Base-by-base conservation (phyloP, 2,113 vertebrate genomes). In the Tenebrosternarchus preto region DNA sequence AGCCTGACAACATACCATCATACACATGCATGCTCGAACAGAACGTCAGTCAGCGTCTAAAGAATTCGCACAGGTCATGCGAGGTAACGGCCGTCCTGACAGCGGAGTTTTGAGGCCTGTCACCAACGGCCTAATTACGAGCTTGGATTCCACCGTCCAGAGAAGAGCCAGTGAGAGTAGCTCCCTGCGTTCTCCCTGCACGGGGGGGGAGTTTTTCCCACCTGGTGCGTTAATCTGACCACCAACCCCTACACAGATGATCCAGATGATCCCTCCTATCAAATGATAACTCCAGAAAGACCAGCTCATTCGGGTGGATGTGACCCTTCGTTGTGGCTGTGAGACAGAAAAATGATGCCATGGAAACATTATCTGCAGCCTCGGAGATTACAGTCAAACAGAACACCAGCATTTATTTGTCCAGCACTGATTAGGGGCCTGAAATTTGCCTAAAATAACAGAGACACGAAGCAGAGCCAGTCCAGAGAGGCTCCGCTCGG, bases 391-490 rank as follows among this genome's bases (percentile, higher is more conserved):
- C 31, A 22, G 46, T 73, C 20, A 53, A 24, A 63, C 43, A 70
- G 22, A 68, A 24, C 12, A 61, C 20, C 36, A 7, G 57, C n/a
- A 36, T 76, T 81, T 57, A 60, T 71, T 79, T 80, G 59, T 71
- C 33, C 64, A 79, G 27, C 69, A 50, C 70, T 79, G 56, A 83
- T 84, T 80, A 76, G 55, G 73, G 64, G 63, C 63, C 39, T 64
- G 22, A 76, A 72, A 73, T 64, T 61, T 59, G n/a, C 57, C 50
- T 74, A 80, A 76, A 83, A 83, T 70, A 80, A 60, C 76, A 16
- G 50, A 15, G n/a, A 22, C 64, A 3, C 70, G 81, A 20, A 50
- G 22, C 6, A 50, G 12, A 31, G 56, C 75, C 70, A 66, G 24
- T 16, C 36, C 7, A 33, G 39, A 55, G 17, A 50, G 22, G 57